Percentiles rank a stretch among this genome's conserved stretches.
Conservation (phyloP, 1,140 invertebrate genomes). For the Asobara japonica region DNA sequence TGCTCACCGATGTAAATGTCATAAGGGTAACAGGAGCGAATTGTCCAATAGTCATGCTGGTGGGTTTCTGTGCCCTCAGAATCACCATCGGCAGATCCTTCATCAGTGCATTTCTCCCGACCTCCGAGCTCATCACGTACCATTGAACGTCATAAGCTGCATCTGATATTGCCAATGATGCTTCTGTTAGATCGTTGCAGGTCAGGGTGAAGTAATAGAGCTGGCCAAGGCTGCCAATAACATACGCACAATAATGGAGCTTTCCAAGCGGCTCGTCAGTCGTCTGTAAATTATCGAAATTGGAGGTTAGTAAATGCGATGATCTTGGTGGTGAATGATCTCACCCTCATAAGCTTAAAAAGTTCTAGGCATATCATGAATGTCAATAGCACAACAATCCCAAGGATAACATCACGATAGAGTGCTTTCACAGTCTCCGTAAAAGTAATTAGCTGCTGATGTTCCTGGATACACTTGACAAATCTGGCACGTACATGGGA, state of each 20-base stretch:
- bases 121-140: not conserved
- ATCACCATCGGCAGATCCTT: not conserved
- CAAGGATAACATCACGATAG: not conserved
- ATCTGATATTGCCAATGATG: not conserved
- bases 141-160: not conserved
- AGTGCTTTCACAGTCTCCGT: not conserved
- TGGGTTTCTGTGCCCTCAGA: not conserved
- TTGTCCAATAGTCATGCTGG: not conserved
- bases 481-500: not conserved
- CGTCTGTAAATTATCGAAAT: not conserved
- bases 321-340: not conserved
- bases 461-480: not conserved
- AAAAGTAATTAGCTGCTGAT: not conserved
- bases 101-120: not conserved
- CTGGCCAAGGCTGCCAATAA: not conserved
- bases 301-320: not conserved
- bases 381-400: not conserved
- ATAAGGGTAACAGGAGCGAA: not conserved
- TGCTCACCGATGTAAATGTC: not conserved
- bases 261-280: not conserved
- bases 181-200: conserved; percentile 1
- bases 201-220: not conserved
- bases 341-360: not conserved
- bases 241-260: not conserved
- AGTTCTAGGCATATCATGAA: not conserved